Base-by-base conservation (phyloP, 92 coral and sea anemone genomes). In the Desmophyllum pertusum region DNA sequence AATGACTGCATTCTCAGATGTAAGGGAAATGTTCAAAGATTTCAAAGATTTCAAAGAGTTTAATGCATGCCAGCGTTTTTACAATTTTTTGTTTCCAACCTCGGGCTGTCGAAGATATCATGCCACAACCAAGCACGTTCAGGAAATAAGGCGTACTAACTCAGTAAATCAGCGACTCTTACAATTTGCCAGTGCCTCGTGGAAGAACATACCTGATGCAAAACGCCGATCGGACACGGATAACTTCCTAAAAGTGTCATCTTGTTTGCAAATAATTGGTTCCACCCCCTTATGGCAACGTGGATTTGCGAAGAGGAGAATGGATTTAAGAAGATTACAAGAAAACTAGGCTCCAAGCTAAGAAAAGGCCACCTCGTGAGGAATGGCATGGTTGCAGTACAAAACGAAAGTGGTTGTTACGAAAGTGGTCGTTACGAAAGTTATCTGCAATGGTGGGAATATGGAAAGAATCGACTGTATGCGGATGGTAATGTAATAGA, bases 371-470 rank as follows among this genome's bases (percentile, higher is more conserved):
- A 77, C 17, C 61, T 70, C 7, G 53, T 17, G 8, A 85, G 69
- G 72, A 82, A 83, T 52, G 97, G 98, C 9, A 90, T 95, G 94
- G 77, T 87, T 66, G 45, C 6, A 39, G 65, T 6, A 15, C 73
- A 53, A 29, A 72, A n/a, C 59, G 46, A 30, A 1, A n/a, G n/a
- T n/a, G n/a, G n/a, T n/a, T n/a, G n/a, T n/a, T n/a, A 0, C 4
- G 64, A 76, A 4, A 78, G 39, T 45, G 89, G 79, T 10, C 72
- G 90, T 8, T 95, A 39, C 39, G 86, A 83, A 35, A 85, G 92
- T 63, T 93, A 93, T 75, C 85, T 90, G 31, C 84, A 89, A 4
- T 87, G 88, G 83, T 93, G 96, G 93, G 93, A 95, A 43, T 35
- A 68, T 29, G 96, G 95, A 0, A 95, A 88, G 77, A 69, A 36